A percentile compares a stretch with the other conserved stretches of the same genome.
phyloP scores from a whole-genome alignment of 2,888 invertebrate genomes.

The Cheilosia variabilis region DNA sequence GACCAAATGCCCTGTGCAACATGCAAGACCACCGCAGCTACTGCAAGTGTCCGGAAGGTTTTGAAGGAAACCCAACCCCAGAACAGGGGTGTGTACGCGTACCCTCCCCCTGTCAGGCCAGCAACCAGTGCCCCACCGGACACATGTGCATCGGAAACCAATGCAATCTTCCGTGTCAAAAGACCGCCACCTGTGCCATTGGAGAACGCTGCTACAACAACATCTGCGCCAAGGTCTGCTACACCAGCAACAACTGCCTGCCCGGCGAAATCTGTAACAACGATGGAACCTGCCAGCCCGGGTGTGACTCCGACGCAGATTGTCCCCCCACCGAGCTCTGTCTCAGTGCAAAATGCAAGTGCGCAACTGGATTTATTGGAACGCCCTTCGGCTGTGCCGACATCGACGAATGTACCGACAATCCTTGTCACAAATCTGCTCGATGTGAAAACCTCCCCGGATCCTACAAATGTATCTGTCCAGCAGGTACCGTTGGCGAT shows the following conservation, averaged over 20 bases:
- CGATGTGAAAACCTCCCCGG: conserved; percentile 92
- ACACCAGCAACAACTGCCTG: conserved; percentile 94
- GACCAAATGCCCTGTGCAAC: conserved; percentile 92
- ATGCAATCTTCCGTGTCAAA: conserved; percentile 91
- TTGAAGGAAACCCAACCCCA: conserved; percentile 93
- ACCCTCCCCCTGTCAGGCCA: conserved; percentile 88
- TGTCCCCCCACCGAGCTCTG: conserved; percentile 92
- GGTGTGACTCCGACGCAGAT: conserved; percentile 92
- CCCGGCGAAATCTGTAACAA: conserved; percentile 94
- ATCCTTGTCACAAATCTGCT: conserved; percentile 91
- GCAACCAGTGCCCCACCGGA: conserved; percentile 89
- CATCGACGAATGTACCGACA: conserved; percentile 91
- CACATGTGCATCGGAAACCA: conserved; percentile 91
- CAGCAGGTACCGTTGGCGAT: conserved; percentile 91
- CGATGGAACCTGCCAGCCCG: conserved; percentile 91
- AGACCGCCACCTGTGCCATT: conserved; percentile 90
- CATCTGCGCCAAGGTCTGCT: conserved; percentile 93
- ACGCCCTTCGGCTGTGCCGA: conserved; percentile 91
- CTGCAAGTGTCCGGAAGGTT: conserved; percentile 93
- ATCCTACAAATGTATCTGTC: conserved; percentile 91
- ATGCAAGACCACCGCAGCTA: conserved; percentile 89
- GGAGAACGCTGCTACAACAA: conserved; percentile 93
- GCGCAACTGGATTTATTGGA: conserved; percentile 90
- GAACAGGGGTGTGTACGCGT: conserved; percentile 95
- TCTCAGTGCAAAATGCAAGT: conserved; percentile 89